A percentile compares a stretch with the other conserved stretches of the same genome.
Evolutionary conservation across 2,797 vertebrate species (phyloP).

Genomic region (Poecilia gillii): DNA sequence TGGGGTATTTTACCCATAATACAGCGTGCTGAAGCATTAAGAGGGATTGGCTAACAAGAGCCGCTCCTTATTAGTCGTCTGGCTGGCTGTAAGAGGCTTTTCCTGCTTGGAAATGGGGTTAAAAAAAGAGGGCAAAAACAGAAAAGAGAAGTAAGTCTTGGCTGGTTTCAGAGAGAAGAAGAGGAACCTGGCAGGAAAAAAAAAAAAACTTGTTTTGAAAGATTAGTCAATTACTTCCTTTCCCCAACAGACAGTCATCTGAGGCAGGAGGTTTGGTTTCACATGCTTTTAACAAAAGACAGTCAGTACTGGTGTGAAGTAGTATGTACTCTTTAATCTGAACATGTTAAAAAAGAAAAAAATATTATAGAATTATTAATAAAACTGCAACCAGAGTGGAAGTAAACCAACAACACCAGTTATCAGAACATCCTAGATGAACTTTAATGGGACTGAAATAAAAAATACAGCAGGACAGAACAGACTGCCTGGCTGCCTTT

Average conservation of each 20-base stretch:
- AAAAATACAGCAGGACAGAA: neutral
- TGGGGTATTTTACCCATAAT: slow-evolving; percentile 70
- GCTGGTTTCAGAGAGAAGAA: slow-evolving; percentile 22
- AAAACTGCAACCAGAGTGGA: neutral
- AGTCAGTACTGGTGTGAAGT: neutral
- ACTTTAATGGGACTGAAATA: slow-evolving; percentile 5
- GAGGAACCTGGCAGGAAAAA: slow-evolving; percentile 46
- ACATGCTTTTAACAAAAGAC: neutral
- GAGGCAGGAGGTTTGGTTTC: slow-evolving; percentile 2
- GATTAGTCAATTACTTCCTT: slow-evolving; percentile 53
- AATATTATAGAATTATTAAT: neutral
- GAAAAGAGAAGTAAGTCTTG: slow-evolving; percentile 53
- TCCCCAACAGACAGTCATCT: slow-evolving; percentile 11
- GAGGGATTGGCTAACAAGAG: slow-evolving; percentile 73
- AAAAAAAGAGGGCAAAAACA: slow-evolving; percentile 42
- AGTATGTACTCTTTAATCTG: neutral
- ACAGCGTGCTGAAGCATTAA: slow-evolving; percentile 72
- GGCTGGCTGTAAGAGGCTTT: slow-evolving; percentile 78
- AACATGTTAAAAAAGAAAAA: neutral
- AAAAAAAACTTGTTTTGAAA: slow-evolving; percentile 39
- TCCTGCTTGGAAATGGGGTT: slow-evolving; percentile 62
- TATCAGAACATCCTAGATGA: neutral
- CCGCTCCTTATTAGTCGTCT: slow-evolving; percentile 80
- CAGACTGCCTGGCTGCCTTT: neutral
- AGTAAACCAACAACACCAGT: slow-evolving; percentile 8